These are phyloP conservation scores for Notospermus geniculatus DNA, from an alignment of 1,140 invertebrate genomes.

Conservation along the genomic window DNA sequence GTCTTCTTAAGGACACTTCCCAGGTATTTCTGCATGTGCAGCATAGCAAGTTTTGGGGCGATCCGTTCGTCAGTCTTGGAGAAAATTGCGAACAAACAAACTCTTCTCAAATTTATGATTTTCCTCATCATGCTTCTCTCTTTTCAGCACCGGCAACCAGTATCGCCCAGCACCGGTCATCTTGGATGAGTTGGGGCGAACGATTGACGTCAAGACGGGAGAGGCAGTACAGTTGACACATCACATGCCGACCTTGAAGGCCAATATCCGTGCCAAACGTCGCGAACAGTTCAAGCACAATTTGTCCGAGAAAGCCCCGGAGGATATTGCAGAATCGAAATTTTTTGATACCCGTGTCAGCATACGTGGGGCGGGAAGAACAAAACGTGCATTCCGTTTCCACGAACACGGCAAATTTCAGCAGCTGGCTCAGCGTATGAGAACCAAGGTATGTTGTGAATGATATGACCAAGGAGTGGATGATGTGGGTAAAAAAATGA, in stretches of 20 bases:
- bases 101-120: too few relatives aligned
- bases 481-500: too few relatives aligned
- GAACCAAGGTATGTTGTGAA: constrained; percentile 83
- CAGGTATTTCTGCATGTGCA: too few relatives aligned
- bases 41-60: too few relatives aligned
- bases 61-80: too few relatives aligned
- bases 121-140: too few relatives aligned
- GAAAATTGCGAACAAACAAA: too few relatives aligned
- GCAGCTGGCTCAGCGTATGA: constrained; percentile 80
- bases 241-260: constrained; percentile 86
- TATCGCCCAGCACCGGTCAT: constrained; percentile 86
- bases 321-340: constrained; percentile 62
- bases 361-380: constrained; percentile 34
- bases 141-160: background rate
- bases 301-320: constrained; percentile 63
- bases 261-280: constrained; percentile 84
- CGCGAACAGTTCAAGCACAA: constrained; percentile 82
- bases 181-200: constrained; percentile 85
- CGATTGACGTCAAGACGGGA: constrained; percentile 80
- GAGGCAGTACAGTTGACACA: constrained; percentile 84
- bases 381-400: constrained; percentile 70
- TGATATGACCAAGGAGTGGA: too few relatives aligned
- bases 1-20: too few relatives aligned
- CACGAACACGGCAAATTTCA: constrained; percentile 94
- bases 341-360: constrained; percentile 80